Evolutionary conservation across 2,888 invertebrate species (phyloP), one percentile per base, ranked within the genome.

Genomic region (Sthenelais limicola): DNA sequence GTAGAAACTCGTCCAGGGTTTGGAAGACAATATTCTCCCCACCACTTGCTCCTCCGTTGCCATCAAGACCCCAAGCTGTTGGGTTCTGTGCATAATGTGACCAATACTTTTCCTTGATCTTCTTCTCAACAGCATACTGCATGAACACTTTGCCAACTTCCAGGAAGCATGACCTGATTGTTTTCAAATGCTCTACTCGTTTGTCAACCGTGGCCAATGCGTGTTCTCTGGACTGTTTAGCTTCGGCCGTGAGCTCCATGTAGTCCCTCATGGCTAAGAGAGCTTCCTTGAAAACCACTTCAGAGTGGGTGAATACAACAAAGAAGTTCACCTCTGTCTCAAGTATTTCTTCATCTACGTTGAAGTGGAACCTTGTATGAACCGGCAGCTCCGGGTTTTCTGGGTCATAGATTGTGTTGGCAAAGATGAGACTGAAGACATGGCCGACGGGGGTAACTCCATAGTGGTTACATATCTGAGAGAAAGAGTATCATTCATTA

Each of bases 41-140:
- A 12, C 43, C 43, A 43, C 43, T 43, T 9, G 43, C 43, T 43
- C 43, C 43, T 12, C 43, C 43, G 18, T 43, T 43, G 43, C 43
- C 43, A 43, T 43, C 43, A 18, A 43, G 43, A 18, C 43, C 43
- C 43, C 43, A 43, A 18, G 43, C 43, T 12, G 43, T 43, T 9
- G 43, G 43, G 18, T 43, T 43, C 43, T 43, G 43, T 9, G 43
- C 43, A 43, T 43, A 43, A 43, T 43, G 43, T 12, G 43, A 43
- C 43, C 43, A 43, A 43, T 43, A 43, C 43, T 43, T 43, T 43
- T 43, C 43, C 43, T 43, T 9, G 43, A 43, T 43, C 43, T 43
- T 43, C 12, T 43, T 9, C 18, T 43, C 43, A 12, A 12, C 12
- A 18, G 43, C 43, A 43, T 43, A 43, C 18, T 12, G 18, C 43